Base-by-base conservation (phyloP, 2,888 invertebrate genomes). In the Cistogaster globosa region DNA sequence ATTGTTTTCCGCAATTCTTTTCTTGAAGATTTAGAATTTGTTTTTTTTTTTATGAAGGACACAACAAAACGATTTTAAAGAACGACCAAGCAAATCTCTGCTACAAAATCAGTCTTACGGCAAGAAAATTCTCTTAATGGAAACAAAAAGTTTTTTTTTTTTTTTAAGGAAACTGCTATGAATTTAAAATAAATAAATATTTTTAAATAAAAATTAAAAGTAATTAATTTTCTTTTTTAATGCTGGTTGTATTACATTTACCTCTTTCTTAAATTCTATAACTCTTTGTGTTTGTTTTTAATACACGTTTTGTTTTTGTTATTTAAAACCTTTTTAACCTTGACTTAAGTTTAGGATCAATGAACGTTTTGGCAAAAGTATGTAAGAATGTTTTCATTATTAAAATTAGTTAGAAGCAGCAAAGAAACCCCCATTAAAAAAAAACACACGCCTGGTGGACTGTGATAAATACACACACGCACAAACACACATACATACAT, bases 291-390 rank as follows among this genome's bases (percentile, higher is more conserved):
- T 38, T 51, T 18, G 36, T 42, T 7, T 45, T 62, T 62, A 57
- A 7, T 32, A 32, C 68, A 80, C 57, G 71, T 80, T 77, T 83
- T n/a, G 42, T 36, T 48, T 51, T 38, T 32, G 11, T 42, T 42
- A 12, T 42, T 42, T 42, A 12, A 42, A 42, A 42, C 42, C 42
- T 18, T 67, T 38, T 90, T 90, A 91, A 90, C 90, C 90, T 90
- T 90, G 91, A 90, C 87, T 88, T 77, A 68, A 71, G 68, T 72
- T 85, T 71, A 86, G 88, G 91, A 91, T 89, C 90, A 90, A 89
- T 88, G 91, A 88, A 90, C 90, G 90, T 90, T 90, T 90, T 90
- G 88, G 90, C 90, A 55, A 18, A 65, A 42, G 48, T 36, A 86
- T 89, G 57, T 18, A 45, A 75, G 71, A 84, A 80, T 77, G 68